Base-by-base conservation (phyloP, 1,140 invertebrate genomes). In the Stratiolaelaps scimitus region DNA sequence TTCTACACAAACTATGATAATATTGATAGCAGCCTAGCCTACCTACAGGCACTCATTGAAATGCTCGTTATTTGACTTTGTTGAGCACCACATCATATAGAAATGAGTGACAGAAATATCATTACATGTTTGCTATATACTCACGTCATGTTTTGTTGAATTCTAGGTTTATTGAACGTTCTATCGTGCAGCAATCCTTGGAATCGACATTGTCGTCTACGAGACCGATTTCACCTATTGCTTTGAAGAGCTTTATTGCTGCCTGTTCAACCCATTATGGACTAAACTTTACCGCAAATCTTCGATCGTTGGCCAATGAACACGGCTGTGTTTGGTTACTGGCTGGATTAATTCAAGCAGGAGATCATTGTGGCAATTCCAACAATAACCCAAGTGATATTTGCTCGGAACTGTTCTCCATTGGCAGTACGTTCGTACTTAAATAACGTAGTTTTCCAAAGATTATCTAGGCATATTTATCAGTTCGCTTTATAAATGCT, bases 261-360 rank as follows among this genome's bases (percentile, higher is more conserved):
- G 53, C 53, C 26, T 60, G 53, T 34, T 29, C 15, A 26, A 29
- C 53, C 10, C 2, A 20, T 10, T 60, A 19, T 26, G 53, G 53
- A 20, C 26, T 19, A 10, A 1, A 2, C 1, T 60, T 60, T 34
- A 26, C 26, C 34, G 13, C 53, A 34, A 2, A 60, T 19, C 53
- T 60, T 26, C 34, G 15, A 15, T 29, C 17, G 53, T 34, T 60
- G 15, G 53, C 26, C 4, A 60, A 60, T 2, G 15, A 60, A 26
- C 26, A 34, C 34, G 17, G 20, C 5, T 60, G 53, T 34, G 53
- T 60, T 60, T 60, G 53, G 53, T 60, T 60, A 34, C 53, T 60
- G 26, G 53, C 53, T 15, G 23, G 53, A 1, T 34, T 60, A 2
- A 34, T 60, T 15, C 26, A 60, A 17, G 26, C 15, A 10, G 34